These are phyloP conservation scores for Nephrocerus scutellatus DNA, from an alignment of 2,888 invertebrate genomes.

Conservation along the genomic window DNA sequence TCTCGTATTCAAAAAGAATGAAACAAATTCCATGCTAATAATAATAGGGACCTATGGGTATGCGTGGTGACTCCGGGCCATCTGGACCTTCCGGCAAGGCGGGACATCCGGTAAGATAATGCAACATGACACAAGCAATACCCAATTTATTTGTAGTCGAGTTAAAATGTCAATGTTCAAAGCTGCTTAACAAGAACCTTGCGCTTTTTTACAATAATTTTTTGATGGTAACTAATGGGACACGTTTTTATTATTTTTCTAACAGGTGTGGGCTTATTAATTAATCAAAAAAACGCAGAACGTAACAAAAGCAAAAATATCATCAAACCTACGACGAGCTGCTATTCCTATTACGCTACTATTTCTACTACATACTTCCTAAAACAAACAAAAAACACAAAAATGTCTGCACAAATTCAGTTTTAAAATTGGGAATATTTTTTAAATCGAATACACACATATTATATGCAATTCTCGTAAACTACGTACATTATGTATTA, in stretches of 20 bases:
- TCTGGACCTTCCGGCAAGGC: slow-evolving; percentile 46
- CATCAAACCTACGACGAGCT: no score
- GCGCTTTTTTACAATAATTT: slow-evolving; percentile 7
- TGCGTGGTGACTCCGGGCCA: slow-evolving; percentile 47
- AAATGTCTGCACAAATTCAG: slow-evolving; percentile 17
- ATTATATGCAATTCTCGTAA: no score
- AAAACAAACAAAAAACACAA: slow-evolving; percentile 7
- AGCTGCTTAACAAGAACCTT: no score
- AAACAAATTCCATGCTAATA: slow-evolving; percentile 15
- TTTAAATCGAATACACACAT: slow-evolving; percentile 14
- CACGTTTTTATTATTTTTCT: slow-evolving; percentile 30
- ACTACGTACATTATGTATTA: no score
- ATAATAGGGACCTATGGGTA: slow-evolving; percentile 46
- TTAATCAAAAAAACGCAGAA: slow-evolving; percentile 28
- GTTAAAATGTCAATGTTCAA: no score
- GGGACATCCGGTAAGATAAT: slow-evolving; percentile 44
- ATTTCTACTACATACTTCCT: slow-evolving; percentile 19
- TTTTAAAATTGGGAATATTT: slow-evolving; percentile 9
- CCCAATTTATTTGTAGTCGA: no score
- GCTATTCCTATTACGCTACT: slow-evolving; percentile 22
- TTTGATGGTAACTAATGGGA: slow-evolving; percentile 28
- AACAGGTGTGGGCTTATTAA: slow-evolving; percentile 50
- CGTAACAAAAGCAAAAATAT: slow-evolving; percentile 12
- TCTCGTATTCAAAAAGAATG: slow-evolving; percentile 1
- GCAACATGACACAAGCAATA: neutral